phyloP scores from a whole-genome alignment of 2,888 invertebrate genomes.

The Drosophila multiciliata region DNA sequence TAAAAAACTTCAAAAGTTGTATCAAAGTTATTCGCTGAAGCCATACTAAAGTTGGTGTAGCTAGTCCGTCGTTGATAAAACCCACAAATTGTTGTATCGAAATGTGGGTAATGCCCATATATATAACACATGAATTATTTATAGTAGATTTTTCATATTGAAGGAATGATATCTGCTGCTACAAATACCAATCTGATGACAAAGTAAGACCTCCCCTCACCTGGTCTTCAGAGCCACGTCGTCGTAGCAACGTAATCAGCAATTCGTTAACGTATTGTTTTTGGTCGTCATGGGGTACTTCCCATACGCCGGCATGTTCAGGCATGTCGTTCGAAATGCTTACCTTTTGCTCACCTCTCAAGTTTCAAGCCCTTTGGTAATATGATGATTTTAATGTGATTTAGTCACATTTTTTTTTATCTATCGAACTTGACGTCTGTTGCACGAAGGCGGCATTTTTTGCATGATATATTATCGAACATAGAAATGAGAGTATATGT shows the following conservation, averaged over 20 bases:
- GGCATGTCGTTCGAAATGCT: slow-evolving; percentile 35
- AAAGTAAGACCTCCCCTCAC: slow-evolving; percentile 15
- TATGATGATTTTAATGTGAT: slow-evolving; percentile 55
- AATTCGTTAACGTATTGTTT: slow-evolving; percentile 39
- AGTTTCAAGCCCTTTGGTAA: slow-evolving; percentile 55
- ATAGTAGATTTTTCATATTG: slow-evolving; percentile 47
- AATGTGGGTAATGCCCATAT: slow-evolving; percentile 13
- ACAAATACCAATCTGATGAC: slow-evolving; percentile 67
- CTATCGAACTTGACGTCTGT: slow-evolving; percentile 29
- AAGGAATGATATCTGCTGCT: slow-evolving; percentile 41
- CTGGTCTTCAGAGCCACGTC: neutral
- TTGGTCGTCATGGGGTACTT: slow-evolving; percentile 44
- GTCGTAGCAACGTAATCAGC: slow-evolving; percentile 37
- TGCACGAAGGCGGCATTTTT: slow-evolving; percentile 3
- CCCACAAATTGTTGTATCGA: slow-evolving; percentile 31
- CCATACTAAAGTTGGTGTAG: neutral
- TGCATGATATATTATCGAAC: slow-evolving; percentile 11
- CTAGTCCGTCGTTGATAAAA: slow-evolving; percentile 23
- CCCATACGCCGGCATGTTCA: slow-evolving; percentile 40
- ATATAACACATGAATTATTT: slow-evolving; percentile 36
- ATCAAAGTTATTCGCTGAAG: neutral
- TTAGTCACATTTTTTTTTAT: slow-evolving; percentile 63
- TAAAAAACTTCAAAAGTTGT: neutral
- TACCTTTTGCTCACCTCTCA: slow-evolving; percentile 49
- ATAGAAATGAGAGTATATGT: neutral